Base-by-base conservation (phyloP, 2,113 vertebrate species). In the Rutilus rutilus region DNA sequence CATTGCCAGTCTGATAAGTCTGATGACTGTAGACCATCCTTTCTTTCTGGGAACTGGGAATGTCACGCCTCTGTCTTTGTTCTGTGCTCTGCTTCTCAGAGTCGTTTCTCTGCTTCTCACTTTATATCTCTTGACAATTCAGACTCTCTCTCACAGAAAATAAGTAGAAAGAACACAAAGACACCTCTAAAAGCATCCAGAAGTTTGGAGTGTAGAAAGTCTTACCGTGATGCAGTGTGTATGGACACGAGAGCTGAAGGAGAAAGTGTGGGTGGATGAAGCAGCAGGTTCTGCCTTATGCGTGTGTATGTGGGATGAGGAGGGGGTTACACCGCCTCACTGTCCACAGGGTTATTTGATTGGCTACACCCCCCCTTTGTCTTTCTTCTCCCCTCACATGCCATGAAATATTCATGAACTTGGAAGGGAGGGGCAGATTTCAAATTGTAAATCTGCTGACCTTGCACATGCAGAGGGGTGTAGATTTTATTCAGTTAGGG, bases 331-430 rank as follows among this genome's bases (percentile, higher is more conserved):
- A 14, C 17, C 19, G 62, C 79, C 47, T 57, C 6, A 57, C 19
- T 54, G 25, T 50, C 27, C 64, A 62, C 45, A n/a, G 17, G 42
- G 60, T 78, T 80, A 73, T 85, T 27, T 74, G 85, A 62, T 30
- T 62, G 45, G 52, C 77, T n/a, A 21, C 74, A 57, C 8, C 27
- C 73, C 78, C n/a, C 75, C 76, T 64, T 57, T 54, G 21, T 71
- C 52, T 69, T 47, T 59, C 42, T 50, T 84, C 42, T 79, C 6
- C 23, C 19, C 45, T 39, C 62, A 62, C 23, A 73, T 71, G 6
- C 23, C 50, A 87, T 85, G 42, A 85, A 87, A 87, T 87, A 89
- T 89, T 85, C 83, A 89, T 87, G 83, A 69, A 36, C 27, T 62
- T 65, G 19, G 42, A 74, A 71, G 78, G 78, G 33, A 69, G 59